A percentile compares a stretch with the other conserved stretches of the same genome.
phyloP scores from a whole-genome alignment of 2,113 vertebrate species.

The Pterocles orientalis region DNA sequence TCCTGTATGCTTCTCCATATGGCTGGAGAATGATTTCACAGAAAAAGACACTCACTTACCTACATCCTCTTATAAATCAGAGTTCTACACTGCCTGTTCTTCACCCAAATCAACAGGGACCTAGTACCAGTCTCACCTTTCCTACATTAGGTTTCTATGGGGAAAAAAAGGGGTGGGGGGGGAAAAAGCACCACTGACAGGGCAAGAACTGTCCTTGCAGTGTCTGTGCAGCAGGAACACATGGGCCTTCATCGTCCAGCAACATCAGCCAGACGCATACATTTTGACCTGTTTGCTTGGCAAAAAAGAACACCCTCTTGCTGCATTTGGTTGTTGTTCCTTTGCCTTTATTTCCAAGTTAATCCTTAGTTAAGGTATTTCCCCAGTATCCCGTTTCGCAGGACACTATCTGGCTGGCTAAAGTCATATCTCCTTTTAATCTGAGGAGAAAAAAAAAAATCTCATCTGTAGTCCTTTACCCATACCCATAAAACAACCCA shows the following conservation, averaged over 20 bases:
- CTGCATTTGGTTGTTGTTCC: neutral
- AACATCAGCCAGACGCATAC: neutral
- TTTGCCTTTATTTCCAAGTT: neutral
- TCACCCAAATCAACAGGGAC: neutral
- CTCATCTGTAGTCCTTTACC: neutral
- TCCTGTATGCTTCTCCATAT: neutral
- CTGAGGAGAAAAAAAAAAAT: neutral
- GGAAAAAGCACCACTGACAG: neutral
- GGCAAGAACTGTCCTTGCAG: neutral
- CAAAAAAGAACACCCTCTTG: neutral
- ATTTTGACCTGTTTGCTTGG: neutral
- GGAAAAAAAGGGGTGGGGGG: no score
- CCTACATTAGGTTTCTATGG: neutral
- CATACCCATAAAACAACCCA: neutral
- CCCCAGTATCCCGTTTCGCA: neutral
- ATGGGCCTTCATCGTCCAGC: rapidly evolving
- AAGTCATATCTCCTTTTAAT: neutral
- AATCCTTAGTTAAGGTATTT: neutral
- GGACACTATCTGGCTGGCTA: neutral
- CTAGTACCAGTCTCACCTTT: neutral
- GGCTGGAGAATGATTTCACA: neutral
- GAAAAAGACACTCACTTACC: neutral
- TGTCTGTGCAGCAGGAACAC: neutral
- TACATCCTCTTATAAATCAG: neutral
- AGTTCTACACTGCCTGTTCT: neutral